Percentiles rank a stretch among this genome's conserved stretches.
Conservation (phyloP, 2,797 vertebrate species). For the Tenualosa thibaudeaui region DNA sequence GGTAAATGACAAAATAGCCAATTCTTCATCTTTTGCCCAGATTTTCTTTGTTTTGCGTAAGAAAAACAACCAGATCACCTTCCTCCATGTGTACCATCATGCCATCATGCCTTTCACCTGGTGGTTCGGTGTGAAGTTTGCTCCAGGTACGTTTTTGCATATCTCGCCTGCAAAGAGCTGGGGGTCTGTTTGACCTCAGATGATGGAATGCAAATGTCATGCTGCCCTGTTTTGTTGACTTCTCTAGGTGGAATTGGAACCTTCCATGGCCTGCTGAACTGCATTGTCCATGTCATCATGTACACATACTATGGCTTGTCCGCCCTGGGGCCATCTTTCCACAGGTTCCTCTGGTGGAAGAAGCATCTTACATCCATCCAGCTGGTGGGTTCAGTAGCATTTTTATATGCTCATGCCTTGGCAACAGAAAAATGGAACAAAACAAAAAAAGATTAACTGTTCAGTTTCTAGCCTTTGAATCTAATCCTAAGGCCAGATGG, state of each 20-base stretch:
- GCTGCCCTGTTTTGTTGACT: background rate
- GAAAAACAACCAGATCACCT: conserved; percentile 93
- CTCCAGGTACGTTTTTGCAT: conserved; percentile 79
- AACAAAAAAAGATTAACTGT: background rate
- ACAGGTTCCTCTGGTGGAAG: conserved; percentile 98
- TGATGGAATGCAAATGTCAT: conserved; percentile 2
- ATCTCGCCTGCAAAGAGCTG: background rate
- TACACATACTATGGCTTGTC: conserved; percentile 93
- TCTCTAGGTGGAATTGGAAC: conserved; percentile 89
- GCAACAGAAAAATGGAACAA: background rate
- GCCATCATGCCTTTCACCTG: conserved; percentile 98
- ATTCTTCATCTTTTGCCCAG: conserved; percentile 61
- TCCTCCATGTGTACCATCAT: conserved; percentile 97
- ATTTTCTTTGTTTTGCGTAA: conserved; percentile 97
- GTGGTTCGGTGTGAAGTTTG: conserved; percentile 98
- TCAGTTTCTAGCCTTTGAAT: background rate
- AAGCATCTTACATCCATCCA: conserved; percentile 94
- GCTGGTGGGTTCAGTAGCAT: conserved; percentile 69
- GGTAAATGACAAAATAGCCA: background rate
- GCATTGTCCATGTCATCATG: conserved; percentile 92
- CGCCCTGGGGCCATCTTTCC: conserved; percentile 88
- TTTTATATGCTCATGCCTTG: background rate
- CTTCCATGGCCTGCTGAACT: conserved; percentile 91
- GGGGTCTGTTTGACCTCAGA: background rate
- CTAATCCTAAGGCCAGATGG: background rate